Base-by-base conservation (phyloP, 1,140 invertebrate species). In the Macrobrachium nipponense region DNA sequence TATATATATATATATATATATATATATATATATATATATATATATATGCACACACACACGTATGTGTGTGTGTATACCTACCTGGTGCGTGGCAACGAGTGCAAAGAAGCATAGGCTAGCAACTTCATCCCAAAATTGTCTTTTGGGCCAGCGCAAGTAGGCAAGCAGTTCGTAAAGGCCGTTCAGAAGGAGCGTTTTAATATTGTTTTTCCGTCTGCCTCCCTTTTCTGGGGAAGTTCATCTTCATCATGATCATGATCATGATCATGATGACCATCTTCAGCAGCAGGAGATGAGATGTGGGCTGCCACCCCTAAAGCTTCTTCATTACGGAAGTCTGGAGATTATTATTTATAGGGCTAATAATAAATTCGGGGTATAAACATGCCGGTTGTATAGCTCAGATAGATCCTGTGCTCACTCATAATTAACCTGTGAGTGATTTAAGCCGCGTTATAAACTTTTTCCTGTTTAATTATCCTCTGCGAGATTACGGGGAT, bases 281-380 rank as follows among this genome's bases (percentile, higher is more conserved):
- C 12, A 51, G 51, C 51, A 51, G 51, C 51, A 2, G 2, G 51
- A 51, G 51, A 51, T 51, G 3, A 51, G 8, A 2, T 51, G 51
- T 2, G 51, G 12, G 51, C 51, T 51, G 51, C 51, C 51, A 6
- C 12, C 51, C 51, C 51, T 51, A 51, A 51, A 51, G 51, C 51
- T 51, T 51, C 51, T 51, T 51, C 51, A 62, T 51, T 76, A 75
- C 18, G n/a, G 20, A 20, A 61, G 36, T 70, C 73, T 62, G 61
- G 77, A 68, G 82, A 78, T 79, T 85, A 73, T 85, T 85, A 85
- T 85, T 85, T 85, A 85, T 85, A 44, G 44, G 58, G 61, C 64
- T 51, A 85, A 76, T 77, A 85, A 79, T 85, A 85, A 85, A 85
- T 85, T 68, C 51, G 15, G 62, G 82, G n/a, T 79, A 85, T 85